Conservation (phyloP, 2,113 vertebrate genomes). For the Coptodon rendalli region DNA sequence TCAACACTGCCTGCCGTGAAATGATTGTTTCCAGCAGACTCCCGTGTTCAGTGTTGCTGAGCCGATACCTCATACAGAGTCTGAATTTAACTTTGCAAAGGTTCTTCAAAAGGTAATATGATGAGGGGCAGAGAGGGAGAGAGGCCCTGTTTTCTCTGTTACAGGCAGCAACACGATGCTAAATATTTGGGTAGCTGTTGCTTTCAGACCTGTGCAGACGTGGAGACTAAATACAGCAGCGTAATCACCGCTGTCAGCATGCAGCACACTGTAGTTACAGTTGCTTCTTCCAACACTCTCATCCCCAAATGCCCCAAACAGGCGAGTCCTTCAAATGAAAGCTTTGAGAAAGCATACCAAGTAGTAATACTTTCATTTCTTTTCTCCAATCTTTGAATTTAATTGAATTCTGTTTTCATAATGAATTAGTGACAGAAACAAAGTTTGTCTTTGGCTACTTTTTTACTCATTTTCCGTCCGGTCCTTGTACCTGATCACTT, state of each 20-base stretch:
- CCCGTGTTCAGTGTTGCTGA: rapidly evolving
- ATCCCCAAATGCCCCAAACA: neutral
- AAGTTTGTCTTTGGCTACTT: neutral
- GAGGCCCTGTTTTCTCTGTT: neutral
- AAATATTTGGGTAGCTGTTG: neutral
- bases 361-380: neutral
- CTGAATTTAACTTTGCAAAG: neutral
- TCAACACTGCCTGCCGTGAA: rapidly evolving
- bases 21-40: neutral
- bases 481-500: neutral
- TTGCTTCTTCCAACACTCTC: neutral
- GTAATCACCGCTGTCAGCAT: neutral
- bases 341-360: neutral
- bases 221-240: neutral
- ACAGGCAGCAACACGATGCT: neutral
- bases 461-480: neutral
- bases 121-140: neutral
- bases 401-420: neutral
- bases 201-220: neutral
- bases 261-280: neutral
- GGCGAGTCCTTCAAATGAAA: rapidly evolving
- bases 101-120: neutral
- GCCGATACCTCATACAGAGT: neutral
- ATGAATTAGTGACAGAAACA: neutral
- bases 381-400: neutral